Conservation (phyloP, 1,140 invertebrate genomes). For the Dinoponera quadriceps region DNA sequence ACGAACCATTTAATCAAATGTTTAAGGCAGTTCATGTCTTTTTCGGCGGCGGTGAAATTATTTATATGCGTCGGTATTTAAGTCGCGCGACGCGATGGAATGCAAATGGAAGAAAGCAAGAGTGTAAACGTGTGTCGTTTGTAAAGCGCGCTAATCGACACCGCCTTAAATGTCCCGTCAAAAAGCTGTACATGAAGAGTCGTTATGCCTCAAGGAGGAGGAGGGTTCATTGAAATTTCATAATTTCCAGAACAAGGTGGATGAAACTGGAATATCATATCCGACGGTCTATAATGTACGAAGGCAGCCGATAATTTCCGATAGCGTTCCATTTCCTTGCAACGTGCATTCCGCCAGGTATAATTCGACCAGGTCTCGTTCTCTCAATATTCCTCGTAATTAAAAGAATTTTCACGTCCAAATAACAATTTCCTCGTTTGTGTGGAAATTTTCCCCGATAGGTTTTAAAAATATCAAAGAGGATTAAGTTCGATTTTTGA, state of each 20-base stretch:
- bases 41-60: slow-evolving; percentile 40
- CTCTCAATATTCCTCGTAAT: neutral
- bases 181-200: slow-evolving; percentile 1
- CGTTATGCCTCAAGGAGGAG: neutral
- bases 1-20: neutral
- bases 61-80: slow-evolving; percentile 65
- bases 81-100: slow-evolving; percentile 38
- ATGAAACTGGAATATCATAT: slow-evolving; percentile 74
- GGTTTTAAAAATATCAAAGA: too few species aligned
- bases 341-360: slow-evolving; percentile 75
- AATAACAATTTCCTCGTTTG: too few species aligned
- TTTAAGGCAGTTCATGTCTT: neutral
- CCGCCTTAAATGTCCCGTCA: neutral
- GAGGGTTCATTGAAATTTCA: neutral
- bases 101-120: slow-evolving; percentile 77
- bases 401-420: too few species aligned
- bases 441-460: too few species aligned
- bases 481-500: neutral
- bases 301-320: slow-evolving; percentile 79
- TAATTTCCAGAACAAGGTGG: slow-evolving; percentile 70
- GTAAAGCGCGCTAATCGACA: slow-evolving; percentile 21
- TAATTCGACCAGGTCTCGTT: neutral
- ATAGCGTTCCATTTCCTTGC: slow-evolving; percentile 82
- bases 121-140: slow-evolving; percentile 64
- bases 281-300: slow-evolving; percentile 73